Percentiles rank a stretch among this genome's conserved stretches.
These are phyloP conservation scores for Troides oblongomaculatus DNA, from an alignment of 2,888 invertebrate species.

Conservation along the genomic window DNA sequence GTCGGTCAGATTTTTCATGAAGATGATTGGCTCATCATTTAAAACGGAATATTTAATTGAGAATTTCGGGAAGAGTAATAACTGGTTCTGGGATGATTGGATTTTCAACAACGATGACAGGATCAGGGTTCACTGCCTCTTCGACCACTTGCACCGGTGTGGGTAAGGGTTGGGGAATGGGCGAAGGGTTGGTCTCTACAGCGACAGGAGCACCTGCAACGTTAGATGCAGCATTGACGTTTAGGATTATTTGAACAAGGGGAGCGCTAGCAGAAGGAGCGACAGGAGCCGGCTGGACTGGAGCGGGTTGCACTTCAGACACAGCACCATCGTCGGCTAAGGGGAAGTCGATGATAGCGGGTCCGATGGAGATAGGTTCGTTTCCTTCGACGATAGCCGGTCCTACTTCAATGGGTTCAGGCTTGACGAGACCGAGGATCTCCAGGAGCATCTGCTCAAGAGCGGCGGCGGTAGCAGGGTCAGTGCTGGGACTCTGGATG, in stretches of 20 bases:
- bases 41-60: conserved; percentile 15
- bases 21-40: background rate
- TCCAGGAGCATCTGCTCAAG: conserved; percentile 40
- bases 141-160: conserved; percentile 29
- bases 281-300: background rate
- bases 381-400: conserved; percentile 38
- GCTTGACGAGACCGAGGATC: conserved; percentile 32
- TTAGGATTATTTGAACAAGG: conserved; percentile 41
- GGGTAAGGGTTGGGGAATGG: background rate
- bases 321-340: conserved; percentile 26
- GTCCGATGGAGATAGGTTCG: conserved; percentile 37
- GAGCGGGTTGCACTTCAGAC: conserved; percentile 23
- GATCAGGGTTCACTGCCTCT: conserved; percentile 34
- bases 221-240: conserved; percentile 31
- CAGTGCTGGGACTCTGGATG: conserved; percentile 45
- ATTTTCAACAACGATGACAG: conserved; percentile 33
- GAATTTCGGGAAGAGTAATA: conserved; percentile 32
- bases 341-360: conserved; percentile 33
- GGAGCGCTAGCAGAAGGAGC: conserved; percentile 31
- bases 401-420: conserved; percentile 7
- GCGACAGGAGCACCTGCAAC: conserved; percentile 21
- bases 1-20: too few species aligned
- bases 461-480: conserved; percentile 43
- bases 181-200: conserved; percentile 11
- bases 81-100: conserved; percentile 36